These are phyloP conservation scores for Stenichneumon culpator DNA, from an alignment of 2,888 invertebrate species.

Conservation along the genomic window DNA sequence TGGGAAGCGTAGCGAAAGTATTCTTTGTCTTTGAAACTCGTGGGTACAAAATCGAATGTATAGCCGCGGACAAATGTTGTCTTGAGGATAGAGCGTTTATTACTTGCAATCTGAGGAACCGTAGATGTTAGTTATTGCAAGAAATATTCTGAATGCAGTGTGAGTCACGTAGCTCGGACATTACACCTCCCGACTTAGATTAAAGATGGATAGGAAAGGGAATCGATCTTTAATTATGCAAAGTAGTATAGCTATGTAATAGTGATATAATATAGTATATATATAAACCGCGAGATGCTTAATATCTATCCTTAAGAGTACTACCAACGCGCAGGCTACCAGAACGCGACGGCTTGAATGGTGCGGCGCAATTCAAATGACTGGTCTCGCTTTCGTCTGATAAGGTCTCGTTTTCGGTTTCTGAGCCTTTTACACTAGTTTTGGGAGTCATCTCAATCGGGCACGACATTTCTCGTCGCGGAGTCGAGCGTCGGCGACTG, in stretches of 20 bases:
- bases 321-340: neutral
- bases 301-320: conserved; percentile 7
- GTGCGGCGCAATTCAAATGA: neutral
- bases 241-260: neutral
- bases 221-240: neutral
- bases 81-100: too few relatives aligned
- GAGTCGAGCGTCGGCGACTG: neutral
- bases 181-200: conserved; percentile 19
- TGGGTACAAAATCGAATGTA: too few relatives aligned
- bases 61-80: too few relatives aligned
- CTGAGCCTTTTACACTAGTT: neutral
- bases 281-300: neutral
- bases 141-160: neutral
- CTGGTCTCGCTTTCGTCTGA: neutral
- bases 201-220: neutral
- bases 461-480: neutral
- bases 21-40: too few relatives aligned
- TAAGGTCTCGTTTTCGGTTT: neutral
- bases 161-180: neutral
- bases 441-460: neutral
- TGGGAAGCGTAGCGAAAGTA: too few relatives aligned
- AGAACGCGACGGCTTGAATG: neutral
- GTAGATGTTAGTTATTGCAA: too few relatives aligned
- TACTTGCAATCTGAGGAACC: too few relatives aligned
- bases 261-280: neutral